phyloP scores from a whole-genome alignment of 1,140 invertebrate genomes.

The Protaetia brevitarsis region DNA sequence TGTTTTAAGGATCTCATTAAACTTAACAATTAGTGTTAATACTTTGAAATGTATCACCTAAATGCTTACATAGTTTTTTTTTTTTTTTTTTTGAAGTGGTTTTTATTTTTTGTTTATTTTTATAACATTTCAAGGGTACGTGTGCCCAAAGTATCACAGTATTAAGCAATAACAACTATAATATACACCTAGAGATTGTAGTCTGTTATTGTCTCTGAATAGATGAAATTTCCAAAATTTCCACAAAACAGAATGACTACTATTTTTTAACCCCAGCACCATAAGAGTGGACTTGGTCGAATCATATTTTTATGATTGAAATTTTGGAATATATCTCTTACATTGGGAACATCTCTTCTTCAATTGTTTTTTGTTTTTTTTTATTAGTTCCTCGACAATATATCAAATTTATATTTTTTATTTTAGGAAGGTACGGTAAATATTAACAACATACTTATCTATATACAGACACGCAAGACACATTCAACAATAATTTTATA shows the following conservation, averaged over 20 bases:
- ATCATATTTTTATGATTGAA: no score
- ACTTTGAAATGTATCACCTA: no score
- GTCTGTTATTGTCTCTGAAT: conserved; percentile 13
- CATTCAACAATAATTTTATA: conserved; percentile 13
- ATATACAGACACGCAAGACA: conserved; percentile 5
- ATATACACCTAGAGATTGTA: conserved; percentile 15
- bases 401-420: no score
- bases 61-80: no score
- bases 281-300: no score
- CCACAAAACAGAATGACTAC: no score
- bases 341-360: no score
- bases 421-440: background rate
- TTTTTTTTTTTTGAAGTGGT: no score
- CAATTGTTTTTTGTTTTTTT: background rate
- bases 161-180: conserved; percentile 18
- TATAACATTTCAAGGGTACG: conserved; percentile 3
- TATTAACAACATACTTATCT: background rate
- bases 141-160: conserved; percentile 17
- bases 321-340: conserved; percentile 5
- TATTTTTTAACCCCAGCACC: no score
- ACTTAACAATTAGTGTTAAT: no score
- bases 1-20: no score
- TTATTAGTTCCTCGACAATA: background rate
- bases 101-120: background rate
- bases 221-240: conserved; percentile 13